Base-by-base conservation (phyloP, 1,140 invertebrate species). In the Drosophila ohnishii region DNA sequence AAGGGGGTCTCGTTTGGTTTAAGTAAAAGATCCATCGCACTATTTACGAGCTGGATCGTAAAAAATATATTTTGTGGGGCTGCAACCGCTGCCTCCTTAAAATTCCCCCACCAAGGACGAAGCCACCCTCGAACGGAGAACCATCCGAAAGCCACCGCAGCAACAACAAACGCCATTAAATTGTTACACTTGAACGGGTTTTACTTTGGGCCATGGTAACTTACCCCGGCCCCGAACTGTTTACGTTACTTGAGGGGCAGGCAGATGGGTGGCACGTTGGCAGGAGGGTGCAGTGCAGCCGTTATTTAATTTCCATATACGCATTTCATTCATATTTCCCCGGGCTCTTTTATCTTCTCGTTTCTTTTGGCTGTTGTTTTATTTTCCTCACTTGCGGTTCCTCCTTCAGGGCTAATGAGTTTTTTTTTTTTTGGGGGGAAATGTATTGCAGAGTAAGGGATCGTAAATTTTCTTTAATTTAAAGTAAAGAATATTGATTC, bases 151-250 rank as follows among this genome's bases (percentile, higher is more conserved):
- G 60, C 44, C 45, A 32, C 47, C 47, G 59, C 66, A 70, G 65
- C 75, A 79, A 78, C 74, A 86, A 81, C 63, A 85, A 87, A 37
- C 77, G 86, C 86, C 87, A 90, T 90, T 90, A 90, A 90, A 90
- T 86, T 90, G 82, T 90, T 90, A 90, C 86, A 90, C 86, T 90
- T 83, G 86, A 90, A 83, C 85, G 86, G 87, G 76, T 90, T 82
- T 90, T 80, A 81, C 81, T 90, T 90, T 90, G 73, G 80, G 84
- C 83, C 76, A 72, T 75, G 78, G 78, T 61, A 81, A 82, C 80
- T 82, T 79, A 66, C 81, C 48, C 45, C 64, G 50, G 58, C 67
- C 61, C 19, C 69, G 62, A 51, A 78, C 62, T 55, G 70, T 55
- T 71, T 71, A 58, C 67, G 64, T 60, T 60, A 16, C 28, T 44